A percentile compares a stretch with the other conserved stretches of the same genome.
Evolutionary conservation across 2,113 vertebrate species (phyloP).

Genomic region (Dipodomys spectabilis): DNA sequence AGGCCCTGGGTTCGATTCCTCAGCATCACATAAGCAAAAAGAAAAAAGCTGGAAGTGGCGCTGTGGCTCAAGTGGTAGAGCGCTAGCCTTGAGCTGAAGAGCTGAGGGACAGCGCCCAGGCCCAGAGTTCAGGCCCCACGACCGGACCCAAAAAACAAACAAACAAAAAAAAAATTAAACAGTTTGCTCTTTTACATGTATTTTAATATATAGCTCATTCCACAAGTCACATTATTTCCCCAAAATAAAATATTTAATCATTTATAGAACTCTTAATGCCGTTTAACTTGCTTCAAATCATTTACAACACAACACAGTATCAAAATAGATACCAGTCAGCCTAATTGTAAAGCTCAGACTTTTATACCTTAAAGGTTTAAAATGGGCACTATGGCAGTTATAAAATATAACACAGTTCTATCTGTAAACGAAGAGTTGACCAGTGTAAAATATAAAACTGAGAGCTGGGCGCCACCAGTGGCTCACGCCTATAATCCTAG

Average conservation of each 20-base stretch:
- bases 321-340: not conserved
- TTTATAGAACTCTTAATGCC: not conserved
- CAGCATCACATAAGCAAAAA: too few species aligned
- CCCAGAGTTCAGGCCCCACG: too few species aligned
- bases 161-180: not conserved
- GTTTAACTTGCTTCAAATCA: not conserved
- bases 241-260: constrained; percentile 34
- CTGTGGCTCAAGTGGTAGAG: too few species aligned
- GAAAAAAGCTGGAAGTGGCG: too few species aligned
- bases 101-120: too few species aligned
- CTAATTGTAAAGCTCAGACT: not conserved
- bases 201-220: not conserved
- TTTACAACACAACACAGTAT: constrained; percentile 9
- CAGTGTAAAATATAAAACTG: not conserved
- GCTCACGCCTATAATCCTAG: too few species aligned
- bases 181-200: constrained; percentile 26
- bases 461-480: too few species aligned
- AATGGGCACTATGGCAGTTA: not conserved
- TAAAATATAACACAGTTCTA: not conserved
- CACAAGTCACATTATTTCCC: not conserved
- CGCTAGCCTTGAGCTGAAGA: too few species aligned
- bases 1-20: too few species aligned
- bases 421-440: not conserved
- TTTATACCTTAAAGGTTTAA: not conserved
- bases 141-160: too few species aligned